phyloP scores from a whole-genome alignment of 1,140 invertebrate species.

The Mamestra configurata region DNA sequence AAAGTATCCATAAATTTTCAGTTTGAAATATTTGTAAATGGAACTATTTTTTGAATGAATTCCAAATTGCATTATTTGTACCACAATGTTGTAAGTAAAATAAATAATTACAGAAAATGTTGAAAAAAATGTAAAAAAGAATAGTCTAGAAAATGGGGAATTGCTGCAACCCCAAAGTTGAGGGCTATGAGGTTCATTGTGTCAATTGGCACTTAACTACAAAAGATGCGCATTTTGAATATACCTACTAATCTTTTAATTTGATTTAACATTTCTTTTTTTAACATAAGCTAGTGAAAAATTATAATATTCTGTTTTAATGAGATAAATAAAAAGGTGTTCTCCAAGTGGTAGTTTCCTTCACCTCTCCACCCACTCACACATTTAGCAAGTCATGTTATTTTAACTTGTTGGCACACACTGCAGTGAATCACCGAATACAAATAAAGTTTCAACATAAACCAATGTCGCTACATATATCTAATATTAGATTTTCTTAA shows the following conservation, averaged over 20 bases:
- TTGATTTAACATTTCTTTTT: slow-evolving; percentile 76
- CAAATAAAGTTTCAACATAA: slow-evolving; percentile 3
- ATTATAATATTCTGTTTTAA: slow-evolving; percentile 87
- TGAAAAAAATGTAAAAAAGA: slow-evolving; percentile 53
- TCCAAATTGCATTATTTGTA: slow-evolving; percentile 66
- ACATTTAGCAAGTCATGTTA: slow-evolving; percentile 76
- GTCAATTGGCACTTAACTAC: slow-evolving; percentile 32
- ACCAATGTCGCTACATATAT: not conserved
- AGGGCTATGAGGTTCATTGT: slow-evolving; percentile 41
- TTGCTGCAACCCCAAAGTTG: slow-evolving; percentile 38
- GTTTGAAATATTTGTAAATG: slow-evolving; percentile 79
- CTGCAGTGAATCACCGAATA: slow-evolving; percentile 43
- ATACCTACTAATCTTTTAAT: slow-evolving; percentile 72
- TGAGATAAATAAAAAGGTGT: slow-evolving; percentile 84
- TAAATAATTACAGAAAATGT: slow-evolving; percentile 56
- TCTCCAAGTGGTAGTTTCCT: slow-evolving; percentile 76
- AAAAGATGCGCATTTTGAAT: slow-evolving; percentile 63
- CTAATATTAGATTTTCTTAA: not conserved
- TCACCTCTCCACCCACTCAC: slow-evolving; percentile 62
- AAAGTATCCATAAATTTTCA: slow-evolving; percentile 82
- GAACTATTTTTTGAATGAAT: slow-evolving; percentile 77
- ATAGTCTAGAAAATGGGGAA: slow-evolving; percentile 58
- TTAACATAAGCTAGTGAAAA: slow-evolving; percentile 85
- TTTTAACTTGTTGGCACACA: slow-evolving; percentile 72
- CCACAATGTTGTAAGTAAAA: slow-evolving; percentile 59